Evolutionary conservation across 64 coral and sea anemone genomes (phyloP).

Genomic region (Anthopleura sola): DNA sequence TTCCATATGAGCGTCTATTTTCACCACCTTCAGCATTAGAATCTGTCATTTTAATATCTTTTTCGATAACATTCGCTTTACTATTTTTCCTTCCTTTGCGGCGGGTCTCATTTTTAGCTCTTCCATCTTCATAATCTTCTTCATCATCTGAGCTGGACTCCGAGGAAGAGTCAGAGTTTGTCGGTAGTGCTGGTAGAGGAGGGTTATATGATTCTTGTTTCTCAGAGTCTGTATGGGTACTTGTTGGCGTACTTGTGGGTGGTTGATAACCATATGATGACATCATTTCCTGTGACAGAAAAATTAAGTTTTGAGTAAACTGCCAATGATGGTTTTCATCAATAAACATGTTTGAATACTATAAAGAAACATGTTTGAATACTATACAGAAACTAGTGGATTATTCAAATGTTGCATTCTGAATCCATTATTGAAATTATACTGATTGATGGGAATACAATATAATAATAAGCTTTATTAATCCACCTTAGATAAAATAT

Average conservation of each 20-base stretch:
- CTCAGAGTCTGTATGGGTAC: conserved; percentile 20
- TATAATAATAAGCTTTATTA: too few relatives aligned
- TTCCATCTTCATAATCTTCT: conserved; percentile 52
- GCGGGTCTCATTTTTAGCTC: background rate
- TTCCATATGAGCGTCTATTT: conserved; percentile 17
- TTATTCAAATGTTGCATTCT: too few relatives aligned
- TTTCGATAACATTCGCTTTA: background rate
- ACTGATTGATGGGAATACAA: too few relatives aligned
- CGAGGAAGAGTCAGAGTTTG: conserved; percentile 60
- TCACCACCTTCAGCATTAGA: background rate
- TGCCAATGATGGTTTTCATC: background rate
- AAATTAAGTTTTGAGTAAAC: background rate
- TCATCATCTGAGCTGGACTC: conserved; percentile 92
- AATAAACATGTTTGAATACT: too few relatives aligned
- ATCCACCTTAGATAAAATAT: too few relatives aligned
- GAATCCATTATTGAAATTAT: too few relatives aligned
- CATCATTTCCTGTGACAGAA: conserved; percentile 14
- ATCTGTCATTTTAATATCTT: background rate
- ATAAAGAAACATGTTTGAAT: too few relatives aligned
- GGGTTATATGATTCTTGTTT: conserved; percentile 54
- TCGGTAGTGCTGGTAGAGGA: conserved; percentile 64
- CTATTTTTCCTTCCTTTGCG: background rate
- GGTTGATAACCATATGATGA: background rate
- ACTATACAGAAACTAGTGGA: too few relatives aligned
- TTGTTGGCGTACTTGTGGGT: conserved; percentile 14